phyloP scores from a whole-genome alignment of 2,888 invertebrate species.

The Drosophila acutilabella region DNA sequence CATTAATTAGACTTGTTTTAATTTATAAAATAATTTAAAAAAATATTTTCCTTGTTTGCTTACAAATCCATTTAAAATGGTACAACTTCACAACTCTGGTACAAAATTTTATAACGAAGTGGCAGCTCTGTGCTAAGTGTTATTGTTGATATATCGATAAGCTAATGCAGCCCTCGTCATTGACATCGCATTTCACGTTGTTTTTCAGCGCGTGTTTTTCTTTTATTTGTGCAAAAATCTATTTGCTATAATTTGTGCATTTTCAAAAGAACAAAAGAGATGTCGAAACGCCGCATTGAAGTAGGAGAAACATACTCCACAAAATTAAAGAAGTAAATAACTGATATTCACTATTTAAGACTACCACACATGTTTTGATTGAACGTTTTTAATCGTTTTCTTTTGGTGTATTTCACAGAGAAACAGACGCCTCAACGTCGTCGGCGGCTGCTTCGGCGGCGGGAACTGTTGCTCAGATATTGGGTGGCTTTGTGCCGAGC shows the following conservation, averaged over 20 bases:
- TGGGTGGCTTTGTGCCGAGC: conserved; percentile 81
- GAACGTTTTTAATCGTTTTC: not conserved
- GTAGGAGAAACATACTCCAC: conserved; percentile 91
- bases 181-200: conserved; percentile 63
- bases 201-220: conserved; percentile 71
- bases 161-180: conserved; percentile 23
- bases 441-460: conserved; percentile 44
- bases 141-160: conserved; percentile 2
- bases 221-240: conserved; percentile 52
- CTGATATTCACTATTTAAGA: not conserved
- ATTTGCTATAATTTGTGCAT: conserved; percentile 29
- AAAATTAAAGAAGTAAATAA: conserved; percentile 88
- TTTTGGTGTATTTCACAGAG: conserved; percentile 35
- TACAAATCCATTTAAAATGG: not conserved
- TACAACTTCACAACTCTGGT: not conserved
- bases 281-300: conserved; percentile 95
- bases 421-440: conserved; percentile 57
- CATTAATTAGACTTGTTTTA: no score
- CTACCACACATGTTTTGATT: not conserved
- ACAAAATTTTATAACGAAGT: not conserved
- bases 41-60: no score
- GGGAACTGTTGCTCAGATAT: conserved; percentile 60
- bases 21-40: no score
- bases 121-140: not conserved
- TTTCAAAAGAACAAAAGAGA: conserved; percentile 41